These are phyloP conservation scores for Dissostichus mawsoni DNA, from an alignment of 2,113 vertebrate genomes.

Conservation along the genomic window DNA sequence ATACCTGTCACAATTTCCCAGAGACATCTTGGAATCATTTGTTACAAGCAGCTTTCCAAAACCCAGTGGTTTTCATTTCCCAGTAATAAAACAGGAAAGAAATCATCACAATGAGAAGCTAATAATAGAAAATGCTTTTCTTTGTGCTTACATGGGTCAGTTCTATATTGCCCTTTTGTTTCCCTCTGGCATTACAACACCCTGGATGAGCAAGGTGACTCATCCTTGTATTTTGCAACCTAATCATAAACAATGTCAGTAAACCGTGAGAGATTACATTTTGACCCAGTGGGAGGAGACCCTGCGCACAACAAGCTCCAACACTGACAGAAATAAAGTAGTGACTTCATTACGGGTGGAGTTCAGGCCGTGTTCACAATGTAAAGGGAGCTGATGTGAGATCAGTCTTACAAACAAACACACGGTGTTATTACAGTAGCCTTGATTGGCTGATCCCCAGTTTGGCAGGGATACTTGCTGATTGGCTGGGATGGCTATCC, in stretches of 20 bases:
- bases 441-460: conserved; percentile 19
- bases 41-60: not conserved
- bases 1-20: not conserved
- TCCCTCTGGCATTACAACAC: too few species aligned
- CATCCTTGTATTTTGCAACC: too few species aligned
- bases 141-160: too few species aligned
- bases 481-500: conserved; percentile 3
- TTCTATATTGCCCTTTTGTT: too few species aligned
- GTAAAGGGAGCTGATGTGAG: conserved; percentile 10
- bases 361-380: not conserved
- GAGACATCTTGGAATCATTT: not conserved
- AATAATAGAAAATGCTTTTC: too few species aligned
- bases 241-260: too few species aligned
- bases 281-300: not conserved
- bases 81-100: too few species aligned
- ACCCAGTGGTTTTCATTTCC: not conserved
- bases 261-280: not conserved
- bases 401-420: conserved; percentile 1
- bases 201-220: too few species aligned
- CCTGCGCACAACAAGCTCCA: not conserved
- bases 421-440: not conserved
- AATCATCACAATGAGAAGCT: too few species aligned
- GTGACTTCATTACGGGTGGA: conserved; percentile 6
- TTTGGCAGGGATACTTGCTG: not conserved
- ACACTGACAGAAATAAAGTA: not conserved